These are phyloP conservation scores for Silvanus unidentatus DNA, from an alignment of 2,888 invertebrate genomes.

Conservation along the genomic window DNA sequence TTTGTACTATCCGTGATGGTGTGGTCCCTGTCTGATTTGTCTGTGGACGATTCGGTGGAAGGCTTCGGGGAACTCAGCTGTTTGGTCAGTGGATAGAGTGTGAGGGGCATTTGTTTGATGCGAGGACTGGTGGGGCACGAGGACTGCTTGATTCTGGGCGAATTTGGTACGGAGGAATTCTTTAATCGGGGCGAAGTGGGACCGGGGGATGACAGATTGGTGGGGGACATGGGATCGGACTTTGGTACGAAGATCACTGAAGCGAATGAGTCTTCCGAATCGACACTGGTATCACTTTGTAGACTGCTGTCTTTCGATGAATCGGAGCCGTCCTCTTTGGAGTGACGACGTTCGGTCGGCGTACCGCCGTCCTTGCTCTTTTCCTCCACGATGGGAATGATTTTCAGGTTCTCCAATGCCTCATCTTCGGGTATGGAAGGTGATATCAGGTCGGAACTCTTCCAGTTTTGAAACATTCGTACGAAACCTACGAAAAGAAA, in stretches of 20 bases:
- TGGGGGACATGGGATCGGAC: conserved; percentile 64
- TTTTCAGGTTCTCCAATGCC: conserved; percentile 23
- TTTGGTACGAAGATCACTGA: conserved; percentile 89
- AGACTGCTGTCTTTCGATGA: conserved; percentile 84
- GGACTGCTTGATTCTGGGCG: conserved; percentile 66
- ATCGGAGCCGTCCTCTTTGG: conserved; percentile 83
- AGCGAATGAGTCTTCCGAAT: conserved; percentile 89
- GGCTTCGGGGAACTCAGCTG: conserved; percentile 57
- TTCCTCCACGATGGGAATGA: conserved; percentile 32
- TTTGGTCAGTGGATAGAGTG: conserved; percentile 53
- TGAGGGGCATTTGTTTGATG: conserved; percentile 56
- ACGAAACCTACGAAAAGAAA: conserved; percentile 57
- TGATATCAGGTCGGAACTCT: conserved; percentile 51
- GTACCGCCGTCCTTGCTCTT: conserved; percentile 23
- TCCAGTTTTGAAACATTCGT: conserved; percentile 79
- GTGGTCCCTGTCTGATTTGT: conserved; percentile 32
- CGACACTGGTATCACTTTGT: conserved; percentile 90
- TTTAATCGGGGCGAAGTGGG: conserved; percentile 59
- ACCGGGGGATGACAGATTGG: conserved; percentile 53
- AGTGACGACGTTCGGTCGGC: conserved; percentile 61
- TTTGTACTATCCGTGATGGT: conserved; percentile 22
- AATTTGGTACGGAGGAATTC: conserved; percentile 70
- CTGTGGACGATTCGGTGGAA: conserved; percentile 26
- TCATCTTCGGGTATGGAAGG: conserved; percentile 41
- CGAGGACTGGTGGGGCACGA: conserved; percentile 62